Conservation (phyloP, 1,140 invertebrate species). For the Apolygus lucorum region DNA sequence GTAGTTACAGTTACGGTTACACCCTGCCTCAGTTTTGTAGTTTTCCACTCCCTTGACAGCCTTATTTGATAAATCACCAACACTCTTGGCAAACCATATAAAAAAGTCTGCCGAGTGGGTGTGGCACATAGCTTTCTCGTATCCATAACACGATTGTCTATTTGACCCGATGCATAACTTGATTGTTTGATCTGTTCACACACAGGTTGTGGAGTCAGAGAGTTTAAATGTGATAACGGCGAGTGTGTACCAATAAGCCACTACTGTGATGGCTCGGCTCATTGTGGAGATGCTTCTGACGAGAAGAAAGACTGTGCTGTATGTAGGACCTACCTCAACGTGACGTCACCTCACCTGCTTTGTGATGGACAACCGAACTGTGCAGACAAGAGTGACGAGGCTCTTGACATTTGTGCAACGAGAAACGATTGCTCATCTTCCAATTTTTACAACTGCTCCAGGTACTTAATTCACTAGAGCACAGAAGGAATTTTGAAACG, state of each 20-base stretch:
- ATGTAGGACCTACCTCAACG: slow-evolving; percentile 52
- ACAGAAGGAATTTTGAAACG: too few species aligned
- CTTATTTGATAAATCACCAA: too few species aligned
- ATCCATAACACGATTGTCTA: too few species aligned
- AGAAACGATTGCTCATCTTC: slow-evolving; percentile 42
- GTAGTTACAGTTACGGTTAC: too few species aligned
- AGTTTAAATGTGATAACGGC: slow-evolving; percentile 56
- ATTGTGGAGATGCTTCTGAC: slow-evolving; percentile 62
- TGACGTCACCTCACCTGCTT: slow-evolving; percentile 52
- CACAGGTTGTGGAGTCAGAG: slow-evolving; percentile 46
- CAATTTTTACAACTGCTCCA: slow-evolving; percentile 5
- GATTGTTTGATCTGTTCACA: not conserved
- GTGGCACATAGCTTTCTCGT: too few species aligned
- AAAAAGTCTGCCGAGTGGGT: too few species aligned
- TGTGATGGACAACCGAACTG: slow-evolving; percentile 75
- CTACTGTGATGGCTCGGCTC: slow-evolving; percentile 55
- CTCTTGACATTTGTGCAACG: slow-evolving; percentile 47
- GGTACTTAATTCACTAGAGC: too few species aligned
- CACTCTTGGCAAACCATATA: too few species aligned
- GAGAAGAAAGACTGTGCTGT: slow-evolving; percentile 46
- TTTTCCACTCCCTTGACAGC: too few species aligned
- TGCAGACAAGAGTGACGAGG: slow-evolving; percentile 68
- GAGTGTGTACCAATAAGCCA: slow-evolving; percentile 55
- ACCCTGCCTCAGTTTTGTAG: too few species aligned
- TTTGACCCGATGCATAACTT: too few species aligned